Conservation (phyloP, 2,113 vertebrate species). For the Shinisaurus crocodilurus region DNA sequence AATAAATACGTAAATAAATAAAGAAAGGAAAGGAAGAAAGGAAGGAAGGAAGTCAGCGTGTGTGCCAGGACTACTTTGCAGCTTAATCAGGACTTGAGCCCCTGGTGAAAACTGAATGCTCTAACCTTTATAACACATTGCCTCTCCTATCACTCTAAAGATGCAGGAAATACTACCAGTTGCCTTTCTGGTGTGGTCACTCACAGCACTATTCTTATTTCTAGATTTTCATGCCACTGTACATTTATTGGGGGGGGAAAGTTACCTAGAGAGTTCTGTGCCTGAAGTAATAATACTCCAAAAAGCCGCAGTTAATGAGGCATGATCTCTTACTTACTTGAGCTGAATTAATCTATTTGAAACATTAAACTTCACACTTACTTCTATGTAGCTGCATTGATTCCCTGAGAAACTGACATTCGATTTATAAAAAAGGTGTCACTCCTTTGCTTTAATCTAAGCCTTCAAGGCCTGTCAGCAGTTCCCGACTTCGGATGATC, state of each 20-base stretch:
- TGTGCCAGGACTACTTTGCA: too few species aligned
- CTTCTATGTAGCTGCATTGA: not conserved
- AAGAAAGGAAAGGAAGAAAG: too few species aligned
- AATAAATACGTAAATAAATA: too few species aligned
- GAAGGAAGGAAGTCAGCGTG: too few species aligned
- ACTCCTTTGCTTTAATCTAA: constrained; percentile 8
- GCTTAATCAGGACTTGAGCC: not conserved
- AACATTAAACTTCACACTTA: constrained; percentile 5
- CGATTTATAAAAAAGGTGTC: not conserved
- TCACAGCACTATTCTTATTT: not conserved
- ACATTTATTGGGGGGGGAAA: not conserved
- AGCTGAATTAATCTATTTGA: constrained; percentile 27
- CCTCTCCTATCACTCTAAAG: not conserved
- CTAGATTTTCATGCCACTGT: not conserved
- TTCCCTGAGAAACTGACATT: not conserved
- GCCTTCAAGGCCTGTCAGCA: not conserved
- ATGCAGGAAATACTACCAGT: not conserved
- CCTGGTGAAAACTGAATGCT: not conserved
- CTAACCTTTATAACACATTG: not conserved
- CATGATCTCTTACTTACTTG: constrained; percentile 12
- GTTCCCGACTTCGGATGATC: not conserved
- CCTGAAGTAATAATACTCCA: constrained; percentile 27
- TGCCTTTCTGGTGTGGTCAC: not conserved
- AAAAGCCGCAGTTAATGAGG: constrained; percentile 20
- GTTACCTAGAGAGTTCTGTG: constrained; percentile 4